A percentile compares a stretch with the other conserved stretches of the same genome.
Conservation (phyloP, 2,113 vertebrate species). For the Leptobrachium leishanense region DNA sequence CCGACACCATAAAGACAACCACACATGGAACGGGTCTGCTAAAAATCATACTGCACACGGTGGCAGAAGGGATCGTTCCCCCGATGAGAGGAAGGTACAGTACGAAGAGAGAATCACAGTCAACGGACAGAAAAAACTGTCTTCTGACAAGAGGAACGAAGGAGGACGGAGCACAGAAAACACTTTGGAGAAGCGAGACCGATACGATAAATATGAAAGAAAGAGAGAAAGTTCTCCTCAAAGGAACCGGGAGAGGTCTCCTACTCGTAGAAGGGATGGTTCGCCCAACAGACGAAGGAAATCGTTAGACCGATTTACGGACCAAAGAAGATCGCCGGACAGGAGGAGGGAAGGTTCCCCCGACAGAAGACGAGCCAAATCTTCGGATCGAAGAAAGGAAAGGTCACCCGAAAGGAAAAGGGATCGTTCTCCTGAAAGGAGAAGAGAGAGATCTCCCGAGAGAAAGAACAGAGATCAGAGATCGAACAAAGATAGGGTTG, state of each 20-base stretch:
- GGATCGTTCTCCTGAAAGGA: slow-evolving; percentile 64
- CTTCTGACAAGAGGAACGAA: slow-evolving; percentile 75
- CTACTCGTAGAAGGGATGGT: slow-evolving; percentile 50
- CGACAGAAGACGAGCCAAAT: slow-evolving; percentile 65
- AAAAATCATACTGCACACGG: slow-evolving; percentile 75
- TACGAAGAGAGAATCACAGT: slow-evolving; percentile 66
- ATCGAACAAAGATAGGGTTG: slow-evolving; percentile 71
- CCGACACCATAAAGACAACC: slow-evolving; percentile 78
- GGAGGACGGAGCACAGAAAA: slow-evolving; percentile 82
- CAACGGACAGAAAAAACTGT: slow-evolving; percentile 71
- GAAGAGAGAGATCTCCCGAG: slow-evolving; percentile 67
- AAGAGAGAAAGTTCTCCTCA: slow-evolving; percentile 75
- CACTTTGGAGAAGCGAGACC: slow-evolving; percentile 74
- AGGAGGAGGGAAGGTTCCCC: slow-evolving; percentile 71
- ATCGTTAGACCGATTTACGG: slow-evolving; percentile 74
- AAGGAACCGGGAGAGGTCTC: slow-evolving; percentile 65
- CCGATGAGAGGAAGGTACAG: slow-evolving; percentile 73
- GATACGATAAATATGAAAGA: slow-evolving; percentile 51
- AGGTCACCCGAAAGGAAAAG: slow-evolving; percentile 75
- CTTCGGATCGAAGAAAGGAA: slow-evolving; percentile 73
- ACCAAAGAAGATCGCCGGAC: slow-evolving; percentile 60
- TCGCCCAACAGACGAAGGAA: slow-evolving; percentile 65
- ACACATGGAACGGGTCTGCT: slow-evolving; percentile 85
- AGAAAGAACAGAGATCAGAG: slow-evolving; percentile 65
- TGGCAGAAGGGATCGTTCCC: slow-evolving; percentile 76